These are phyloP conservation scores for Artibeus jamaicensis DNA, from an alignment of 2,797 vertebrate genomes.

Conservation along the genomic window DNA sequence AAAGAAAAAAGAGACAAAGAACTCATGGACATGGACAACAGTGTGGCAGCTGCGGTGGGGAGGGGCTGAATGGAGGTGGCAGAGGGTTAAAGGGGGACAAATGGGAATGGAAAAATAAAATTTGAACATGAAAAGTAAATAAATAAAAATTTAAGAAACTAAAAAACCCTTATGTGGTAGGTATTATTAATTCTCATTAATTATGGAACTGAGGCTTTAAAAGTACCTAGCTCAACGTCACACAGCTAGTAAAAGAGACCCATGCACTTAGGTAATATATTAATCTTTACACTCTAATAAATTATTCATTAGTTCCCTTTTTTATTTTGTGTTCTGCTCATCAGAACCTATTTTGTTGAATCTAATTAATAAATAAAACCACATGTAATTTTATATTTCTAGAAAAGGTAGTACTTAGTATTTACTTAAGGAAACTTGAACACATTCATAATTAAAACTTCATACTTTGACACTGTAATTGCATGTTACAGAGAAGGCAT, in stretches of 20 bases:
- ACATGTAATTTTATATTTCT: not conserved
- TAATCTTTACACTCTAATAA: not conserved
- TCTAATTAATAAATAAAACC: constrained; percentile 9
- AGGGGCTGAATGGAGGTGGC: not conserved
- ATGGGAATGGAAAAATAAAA: not conserved
- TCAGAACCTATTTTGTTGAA: not conserved
- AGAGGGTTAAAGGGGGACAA: not conserved
- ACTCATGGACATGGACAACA: not conserved
- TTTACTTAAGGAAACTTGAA: not conserved
- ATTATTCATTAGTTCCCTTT: not conserved
- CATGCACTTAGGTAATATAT: not conserved
- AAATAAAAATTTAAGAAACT: not conserved
- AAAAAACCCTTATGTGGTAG: not conserved
- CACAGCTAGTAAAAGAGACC: not conserved
- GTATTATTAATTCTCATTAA: constrained; percentile 20
- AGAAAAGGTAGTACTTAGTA: not conserved
- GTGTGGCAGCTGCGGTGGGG: not conserved
- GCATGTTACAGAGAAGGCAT: not conserved
- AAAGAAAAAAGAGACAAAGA: not conserved
- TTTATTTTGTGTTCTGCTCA: not conserved
- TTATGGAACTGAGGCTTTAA: not conserved
- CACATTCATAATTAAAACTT: not conserved
- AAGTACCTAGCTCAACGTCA: not conserved
- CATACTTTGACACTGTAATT: not conserved
- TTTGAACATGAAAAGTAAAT: not conserved